Conservation (phyloP, 2,797 vertebrate species). For the Rachycentron canadum region DNA sequence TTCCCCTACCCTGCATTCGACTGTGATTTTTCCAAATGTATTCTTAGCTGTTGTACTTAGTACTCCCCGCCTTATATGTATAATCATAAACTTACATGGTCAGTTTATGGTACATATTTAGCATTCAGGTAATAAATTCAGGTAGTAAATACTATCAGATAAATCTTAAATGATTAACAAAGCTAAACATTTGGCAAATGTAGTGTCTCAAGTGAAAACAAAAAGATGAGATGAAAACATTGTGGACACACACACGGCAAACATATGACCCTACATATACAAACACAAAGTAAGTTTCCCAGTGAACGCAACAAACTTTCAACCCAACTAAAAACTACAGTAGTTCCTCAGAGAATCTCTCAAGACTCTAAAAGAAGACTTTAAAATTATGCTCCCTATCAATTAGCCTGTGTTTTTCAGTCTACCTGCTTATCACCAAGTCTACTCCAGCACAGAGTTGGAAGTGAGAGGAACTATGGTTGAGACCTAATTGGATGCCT, state of each 20-base stretch:
- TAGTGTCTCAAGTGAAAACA: constrained; percentile 5
- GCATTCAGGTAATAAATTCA: constrained; percentile 14
- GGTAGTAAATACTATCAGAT: too few species aligned
- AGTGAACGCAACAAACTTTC: not conserved
- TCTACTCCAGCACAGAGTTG: constrained; percentile 31
- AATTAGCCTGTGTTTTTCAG: constrained; percentile 57
- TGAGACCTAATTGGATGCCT: constrained; percentile 75
- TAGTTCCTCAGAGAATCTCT: not conserved
- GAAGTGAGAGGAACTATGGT: constrained; percentile 34
- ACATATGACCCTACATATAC: not conserved
- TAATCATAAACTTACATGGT: not conserved
- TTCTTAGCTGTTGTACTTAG: constrained; percentile 50
- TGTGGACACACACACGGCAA: not conserved
- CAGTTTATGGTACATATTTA: not conserved
- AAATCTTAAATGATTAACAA: too few species aligned
- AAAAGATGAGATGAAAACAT: constrained; percentile 18
- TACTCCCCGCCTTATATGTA: not conserved
- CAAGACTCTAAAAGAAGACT: not conserved
- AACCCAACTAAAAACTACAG: not conserved
- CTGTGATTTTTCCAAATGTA: constrained; percentile 56
- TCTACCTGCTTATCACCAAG: constrained; percentile 39
- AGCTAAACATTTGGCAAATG: not conserved
- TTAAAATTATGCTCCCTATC: constrained; percentile 30
- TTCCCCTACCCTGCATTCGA: constrained; percentile 40
- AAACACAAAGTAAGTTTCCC: not conserved